These are phyloP conservation scores for Scaptomyza caliginosa DNA, from an alignment of 2,888 invertebrate species.

Conservation along the genomic window DNA sequence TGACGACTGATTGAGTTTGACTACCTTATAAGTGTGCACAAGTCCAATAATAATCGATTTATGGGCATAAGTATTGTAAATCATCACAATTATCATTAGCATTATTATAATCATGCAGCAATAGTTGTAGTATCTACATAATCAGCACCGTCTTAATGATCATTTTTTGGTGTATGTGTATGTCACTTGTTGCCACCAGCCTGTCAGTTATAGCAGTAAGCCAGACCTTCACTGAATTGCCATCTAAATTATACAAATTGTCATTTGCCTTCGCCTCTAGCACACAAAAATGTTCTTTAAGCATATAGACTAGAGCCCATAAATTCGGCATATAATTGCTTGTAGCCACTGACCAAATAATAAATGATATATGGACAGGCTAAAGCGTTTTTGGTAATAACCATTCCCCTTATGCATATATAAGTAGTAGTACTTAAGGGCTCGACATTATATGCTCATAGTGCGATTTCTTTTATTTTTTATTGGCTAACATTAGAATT, in stretches of 20 bases:
- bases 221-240: slow-evolving; percentile 58
- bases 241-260: slow-evolving; percentile 71
- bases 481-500: neutral
- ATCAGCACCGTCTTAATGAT: neutral
- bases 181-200: slow-evolving; percentile 62
- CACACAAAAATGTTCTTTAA: neutral
- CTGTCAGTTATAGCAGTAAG: slow-evolving; percentile 41
- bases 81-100: slow-evolving; percentile 48
- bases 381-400: too few species aligned
- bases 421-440: neutral
- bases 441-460: neutral
- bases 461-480: neutral
- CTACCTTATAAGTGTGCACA: slow-evolving; percentile 17
- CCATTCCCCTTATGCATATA: neutral
- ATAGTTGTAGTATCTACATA: slow-evolving; percentile 1
- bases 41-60: slow-evolving; percentile 48
- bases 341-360: slow-evolving; percentile 12
- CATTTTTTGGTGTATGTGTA: slow-evolving; percentile 5
- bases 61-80: slow-evolving; percentile 52
- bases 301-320: slow-evolving; percentile 18
- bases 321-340: slow-evolving; percentile 37
- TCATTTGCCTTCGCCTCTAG: slow-evolving; percentile 30
- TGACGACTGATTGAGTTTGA: slow-evolving; percentile 66
- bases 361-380: slow-evolving; percentile 24
- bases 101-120: slow-evolving; percentile 8